A percentile compares a stretch with the other conserved stretches of the same genome.
Conservation (phyloP, 2,797 vertebrate genomes). For the Falco biarmicus region DNA sequence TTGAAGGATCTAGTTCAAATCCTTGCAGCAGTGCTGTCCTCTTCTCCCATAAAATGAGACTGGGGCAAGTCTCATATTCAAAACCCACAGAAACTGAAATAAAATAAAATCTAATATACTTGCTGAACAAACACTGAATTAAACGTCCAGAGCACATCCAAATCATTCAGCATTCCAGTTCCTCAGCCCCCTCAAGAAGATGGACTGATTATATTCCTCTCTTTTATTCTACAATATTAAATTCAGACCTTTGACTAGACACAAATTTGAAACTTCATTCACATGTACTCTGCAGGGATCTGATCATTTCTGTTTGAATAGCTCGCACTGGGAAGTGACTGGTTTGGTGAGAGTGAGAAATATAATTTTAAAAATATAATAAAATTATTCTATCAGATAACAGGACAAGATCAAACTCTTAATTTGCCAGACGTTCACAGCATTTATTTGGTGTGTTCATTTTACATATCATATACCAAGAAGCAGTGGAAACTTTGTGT, state of each 20-base stretch:
- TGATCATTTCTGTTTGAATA: slow-evolving; percentile 45
- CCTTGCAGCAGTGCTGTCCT: slow-evolving; percentile 93
- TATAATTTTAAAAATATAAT: neutral
- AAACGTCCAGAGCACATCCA: neutral
- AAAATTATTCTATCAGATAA: neutral
- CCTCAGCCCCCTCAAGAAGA: neutral
- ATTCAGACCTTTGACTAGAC: slow-evolving; percentile 59
- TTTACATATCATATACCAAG: neutral
- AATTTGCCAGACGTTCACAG: neutral
- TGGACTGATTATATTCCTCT: slow-evolving; percentile 5
- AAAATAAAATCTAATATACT: slow-evolving; percentile 21
- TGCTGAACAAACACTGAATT: slow-evolving; percentile 12
- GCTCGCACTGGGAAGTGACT: slow-evolving; percentile 16
- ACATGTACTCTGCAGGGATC: slow-evolving; percentile 27
- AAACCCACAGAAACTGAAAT: slow-evolving; percentile 93
- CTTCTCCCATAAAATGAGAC: slow-evolving; percentile 98
- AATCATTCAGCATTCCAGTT: neutral
- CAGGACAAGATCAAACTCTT: neutral
- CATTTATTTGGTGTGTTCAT: neutral
- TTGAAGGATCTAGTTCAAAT: slow-evolving; percentile 95
- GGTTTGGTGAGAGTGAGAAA: slow-evolving; percentile 5
- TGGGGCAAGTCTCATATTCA: slow-evolving; percentile 96
- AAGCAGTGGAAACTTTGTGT: neutral
- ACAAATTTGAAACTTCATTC: slow-evolving; percentile 62
- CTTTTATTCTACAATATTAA: slow-evolving; percentile 49